These are phyloP conservation scores for Corbicula japonica DNA, from an alignment of 2,888 invertebrate species.

Conservation along the genomic window DNA sequence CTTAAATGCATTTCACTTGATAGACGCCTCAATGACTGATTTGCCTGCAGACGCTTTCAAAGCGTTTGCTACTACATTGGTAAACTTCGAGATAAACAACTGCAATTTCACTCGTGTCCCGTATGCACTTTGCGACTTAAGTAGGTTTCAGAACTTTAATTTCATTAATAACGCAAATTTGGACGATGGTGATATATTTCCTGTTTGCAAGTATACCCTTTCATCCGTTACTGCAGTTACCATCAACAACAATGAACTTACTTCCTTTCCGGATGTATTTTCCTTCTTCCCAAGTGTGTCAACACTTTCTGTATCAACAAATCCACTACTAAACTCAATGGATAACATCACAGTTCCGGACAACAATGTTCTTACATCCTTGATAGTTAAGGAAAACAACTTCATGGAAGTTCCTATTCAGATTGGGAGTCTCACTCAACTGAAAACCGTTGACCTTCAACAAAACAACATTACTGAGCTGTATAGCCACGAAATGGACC, in stretches of 20 bases:
- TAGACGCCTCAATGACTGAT: slow-evolving; percentile 1
- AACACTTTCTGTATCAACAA: slow-evolving; percentile 13
- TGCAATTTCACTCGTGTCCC: slow-evolving; percentile 26
- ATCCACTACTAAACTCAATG: slow-evolving; percentile 18
- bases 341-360: neutral
- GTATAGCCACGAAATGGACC: slow-evolving; percentile 8
- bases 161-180: slow-evolving; percentile 21
- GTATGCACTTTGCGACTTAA: slow-evolving; percentile 7
- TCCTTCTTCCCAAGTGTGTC: slow-evolving; percentile 18
- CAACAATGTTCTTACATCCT: neutral
- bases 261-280: slow-evolving; percentile 18
- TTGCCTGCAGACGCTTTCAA: slow-evolving; percentile 17
- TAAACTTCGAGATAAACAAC: slow-evolving; percentile 11
- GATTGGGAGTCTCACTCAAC: slow-evolving; percentile 10
- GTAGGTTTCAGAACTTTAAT: slow-evolving; percentile 4
- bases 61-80: slow-evolving; percentile 2
- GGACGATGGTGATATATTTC: slow-evolving; percentile 17
- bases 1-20: slow-evolving; percentile 13
- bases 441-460: slow-evolving; percentile 16
- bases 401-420: slow-evolving; percentile 12
- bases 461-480: slow-evolving; percentile 24
- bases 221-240: slow-evolving; percentile 11
- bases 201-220: neutral
- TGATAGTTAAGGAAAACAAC: slow-evolving; percentile 7
- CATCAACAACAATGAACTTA: slow-evolving; percentile 14